Base-by-base conservation (phyloP, 2,888 invertebrate genomes). In the Agonopterix heracliana region DNA sequence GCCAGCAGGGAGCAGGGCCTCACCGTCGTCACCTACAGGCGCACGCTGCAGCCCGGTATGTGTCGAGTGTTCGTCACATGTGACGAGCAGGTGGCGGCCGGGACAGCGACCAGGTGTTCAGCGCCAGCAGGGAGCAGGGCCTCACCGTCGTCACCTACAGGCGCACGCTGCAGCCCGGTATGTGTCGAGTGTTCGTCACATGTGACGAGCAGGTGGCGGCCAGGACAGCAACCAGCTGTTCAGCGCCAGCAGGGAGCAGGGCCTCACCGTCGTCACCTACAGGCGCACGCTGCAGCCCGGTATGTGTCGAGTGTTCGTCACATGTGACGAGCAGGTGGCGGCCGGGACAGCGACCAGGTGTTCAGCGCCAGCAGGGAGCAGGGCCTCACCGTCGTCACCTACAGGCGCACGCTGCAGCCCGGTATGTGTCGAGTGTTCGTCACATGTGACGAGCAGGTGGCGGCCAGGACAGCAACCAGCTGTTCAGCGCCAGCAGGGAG, bases 71-170 rank as follows among this genome's bases (percentile, higher is more conserved):
- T 2, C 4, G 7, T 17, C 17, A 51, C 78, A 91, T 90, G 96
- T 2, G 96, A 96, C 34, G 96, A 95, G 0, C n/a, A n/a, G n/a
- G n/a, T n/a, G n/a, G n/a, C n/a, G n/a, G n/a, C n/a, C 89, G 92
- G 57, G 95, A 96, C 71, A 94, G 91, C 73, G 94, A 94, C 74
- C 97, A 97, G 85, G 81, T 96, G 61, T 93, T 93, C 71, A 93
- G 93, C 1, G 93, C 93, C 44, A 81, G 89, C 1, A 89, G 95
- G 57, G 91, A 92, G 61, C 91, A 93, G 75, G 96, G 95, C 0
- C 91, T 97, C 58, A 96, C 93, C 56, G 89, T 92, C 9, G 91
- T 97, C 52, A 94, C 94, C 10, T 97, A 94, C 76, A 87, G 97
- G 56, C 90, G 96, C 54, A 90, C 90, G 9, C 86, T 97, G 10